Evolutionary conservation across 2,888 invertebrate genomes (phyloP).

Genomic region (Epirrhoe tristata): DNA sequence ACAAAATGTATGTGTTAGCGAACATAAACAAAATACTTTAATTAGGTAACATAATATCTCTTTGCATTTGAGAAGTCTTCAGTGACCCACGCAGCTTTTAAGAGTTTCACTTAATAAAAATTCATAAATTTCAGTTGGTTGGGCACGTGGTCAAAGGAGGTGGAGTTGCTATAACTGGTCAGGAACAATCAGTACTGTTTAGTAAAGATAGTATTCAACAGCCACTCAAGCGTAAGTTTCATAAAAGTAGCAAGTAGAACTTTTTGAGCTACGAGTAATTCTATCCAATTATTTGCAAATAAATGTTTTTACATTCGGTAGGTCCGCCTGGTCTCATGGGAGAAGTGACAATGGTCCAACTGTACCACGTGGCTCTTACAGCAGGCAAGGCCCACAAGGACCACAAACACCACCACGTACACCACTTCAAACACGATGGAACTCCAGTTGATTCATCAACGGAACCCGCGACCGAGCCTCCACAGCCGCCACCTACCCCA

Average conservation of each 20-base stretch:
- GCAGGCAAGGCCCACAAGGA: conserved; percentile 95
- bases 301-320: conserved; percentile 48
- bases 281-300: neutral
- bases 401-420: conserved; percentile 94
- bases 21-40: no score
- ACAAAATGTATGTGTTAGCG: no score
- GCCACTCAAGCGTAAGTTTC: conserved; percentile 63
- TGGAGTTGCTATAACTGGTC: conserved; percentile 91
- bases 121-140: conserved; percentile 86
- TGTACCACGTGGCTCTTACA: conserved; percentile 92
- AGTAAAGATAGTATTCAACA: conserved; percentile 58
- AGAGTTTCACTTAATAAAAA: neutral
- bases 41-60: no score
- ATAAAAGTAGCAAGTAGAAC: neutral
- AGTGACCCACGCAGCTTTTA: no score
- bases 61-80: no score
- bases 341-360: conserved; percentile 92
- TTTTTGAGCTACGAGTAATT: neutral
- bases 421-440: conserved; percentile 91
- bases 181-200: conserved; percentile 85
- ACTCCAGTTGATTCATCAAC: conserved; percentile 86
- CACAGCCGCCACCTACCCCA: conserved; percentile 75
- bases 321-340: conserved; percentile 88
- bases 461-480: conserved; percentile 83
- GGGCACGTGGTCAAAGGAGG: conserved; percentile 91